Percentiles rank a stretch among this genome's conserved stretches.
Conservation (phyloP, 35 echinoderm and acorn worm species). For the Anneissia japonica region DNA sequence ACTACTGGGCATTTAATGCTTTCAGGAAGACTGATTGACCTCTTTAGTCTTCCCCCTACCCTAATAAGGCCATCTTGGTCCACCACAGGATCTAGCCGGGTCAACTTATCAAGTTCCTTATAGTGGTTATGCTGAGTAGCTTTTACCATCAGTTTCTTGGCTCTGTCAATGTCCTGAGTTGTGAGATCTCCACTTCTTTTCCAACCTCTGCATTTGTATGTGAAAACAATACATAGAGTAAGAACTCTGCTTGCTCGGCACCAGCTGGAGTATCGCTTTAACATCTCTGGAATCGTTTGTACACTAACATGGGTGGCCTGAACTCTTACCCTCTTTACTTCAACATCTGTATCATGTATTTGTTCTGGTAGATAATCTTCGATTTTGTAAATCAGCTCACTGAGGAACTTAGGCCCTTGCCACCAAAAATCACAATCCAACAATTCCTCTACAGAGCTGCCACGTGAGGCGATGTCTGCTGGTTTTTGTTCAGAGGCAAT, state of each 20-base stretch:
- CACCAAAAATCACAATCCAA: neutral
- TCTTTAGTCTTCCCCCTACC: constrained; percentile 66
- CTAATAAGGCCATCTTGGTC: constrained; percentile 46
- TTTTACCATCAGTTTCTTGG: constrained; percentile 21
- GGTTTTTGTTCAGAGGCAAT: constrained; percentile 33
- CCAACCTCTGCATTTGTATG: constrained; percentile 11
- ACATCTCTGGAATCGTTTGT: constrained; percentile 4
- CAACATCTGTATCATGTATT: constrained; percentile 38
- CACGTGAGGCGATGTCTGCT: constrained; percentile 30
- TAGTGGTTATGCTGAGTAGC: constrained; percentile 7
- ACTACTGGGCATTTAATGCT: constrained; percentile 46
- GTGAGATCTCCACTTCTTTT: constrained; percentile 8
- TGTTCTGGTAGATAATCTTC: too few species aligned
- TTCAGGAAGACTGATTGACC: constrained; percentile 9
- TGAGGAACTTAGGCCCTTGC: constrained; percentile 5
- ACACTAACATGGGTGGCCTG: neutral
- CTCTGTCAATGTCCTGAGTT: constrained; percentile 2
- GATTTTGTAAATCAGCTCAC: too few species aligned
- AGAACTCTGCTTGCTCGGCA: constrained; percentile 27
- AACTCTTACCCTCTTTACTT: constrained; percentile 42
- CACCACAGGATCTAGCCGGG: constrained; percentile 37
- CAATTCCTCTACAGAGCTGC: neutral
- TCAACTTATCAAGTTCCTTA: neutral
- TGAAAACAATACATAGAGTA: constrained; percentile 14
- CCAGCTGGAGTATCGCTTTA: constrained; percentile 37